These are phyloP conservation scores for Ophioninae sp. DNA, from an alignment of 2,888 invertebrate genomes.

Conservation along the genomic window DNA sequence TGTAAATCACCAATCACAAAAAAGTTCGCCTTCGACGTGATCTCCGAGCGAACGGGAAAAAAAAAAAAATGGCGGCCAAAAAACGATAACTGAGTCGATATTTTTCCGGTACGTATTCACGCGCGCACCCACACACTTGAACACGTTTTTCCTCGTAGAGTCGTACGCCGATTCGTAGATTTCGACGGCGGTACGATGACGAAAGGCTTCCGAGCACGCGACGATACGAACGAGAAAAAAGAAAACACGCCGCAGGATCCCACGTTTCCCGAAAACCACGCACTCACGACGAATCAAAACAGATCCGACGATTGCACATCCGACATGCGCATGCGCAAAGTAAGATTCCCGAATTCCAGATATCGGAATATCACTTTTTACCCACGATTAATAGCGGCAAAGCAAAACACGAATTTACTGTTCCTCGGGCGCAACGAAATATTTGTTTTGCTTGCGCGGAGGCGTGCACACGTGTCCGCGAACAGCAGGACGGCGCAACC, in stretches of 20 bases:
- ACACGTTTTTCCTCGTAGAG: conserved; percentile 16
- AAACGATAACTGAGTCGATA: background rate
- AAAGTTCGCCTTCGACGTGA: conserved; percentile 5
- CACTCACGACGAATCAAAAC: background rate
- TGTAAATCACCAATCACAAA: conserved; percentile 2
- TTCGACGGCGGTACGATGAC: background rate
- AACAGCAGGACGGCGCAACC: background rate
- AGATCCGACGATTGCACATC: no score
- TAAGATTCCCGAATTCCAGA: no score
- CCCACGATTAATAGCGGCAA: no score
- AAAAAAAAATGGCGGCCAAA: background rate
- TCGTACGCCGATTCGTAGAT: background rate
- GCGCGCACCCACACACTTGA: conserved; percentile 22
- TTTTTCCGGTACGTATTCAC: background rate
- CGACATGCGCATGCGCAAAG: no score
- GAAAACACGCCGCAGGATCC: background rate
- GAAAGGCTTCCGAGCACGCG: background rate
- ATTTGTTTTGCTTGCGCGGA: background rate
- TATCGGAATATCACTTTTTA: no score
- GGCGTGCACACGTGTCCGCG: background rate
- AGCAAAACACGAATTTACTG: no score
- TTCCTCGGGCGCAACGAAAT: background rate
- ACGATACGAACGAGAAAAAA: background rate
- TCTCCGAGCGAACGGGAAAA: background rate
- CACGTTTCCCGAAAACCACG: background rate